Percentiles rank a stretch among this genome's conserved stretches.
Conservation (phyloP, 2,797 vertebrate genomes). For the Mormyrus hasselquistii region DNA sequence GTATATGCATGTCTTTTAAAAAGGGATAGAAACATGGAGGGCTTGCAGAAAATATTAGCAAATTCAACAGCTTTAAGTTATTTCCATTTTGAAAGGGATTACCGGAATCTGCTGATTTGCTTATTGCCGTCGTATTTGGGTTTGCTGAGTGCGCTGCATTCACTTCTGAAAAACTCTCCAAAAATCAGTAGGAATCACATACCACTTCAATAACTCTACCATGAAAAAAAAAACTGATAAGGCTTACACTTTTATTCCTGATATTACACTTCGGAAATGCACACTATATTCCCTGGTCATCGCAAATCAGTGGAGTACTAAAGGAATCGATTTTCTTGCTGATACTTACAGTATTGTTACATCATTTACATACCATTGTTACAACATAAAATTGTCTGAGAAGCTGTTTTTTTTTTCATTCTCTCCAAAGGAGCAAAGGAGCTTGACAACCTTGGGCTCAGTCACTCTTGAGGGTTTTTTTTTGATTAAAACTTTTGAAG, state of each 20-base stretch:
- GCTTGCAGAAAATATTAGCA: constrained; percentile 5
- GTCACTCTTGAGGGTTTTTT: neutral
- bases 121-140: neutral
- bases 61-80: neutral
- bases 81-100: neutral
- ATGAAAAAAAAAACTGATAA: neutral
- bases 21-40: neutral
- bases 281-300: neutral
- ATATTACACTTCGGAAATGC: neutral
- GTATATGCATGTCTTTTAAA: neutral
- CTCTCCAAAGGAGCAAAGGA: neutral
- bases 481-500: constrained; percentile 5
- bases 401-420: neutral
- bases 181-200: neutral
- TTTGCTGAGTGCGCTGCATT: neutral
- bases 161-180: neutral
- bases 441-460: neutral
- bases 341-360: constrained; percentile 7
- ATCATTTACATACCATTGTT: neutral
- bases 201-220: neutral
- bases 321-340: constrained; percentile 1
- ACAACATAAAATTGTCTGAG: neutral
- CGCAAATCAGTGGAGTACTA: neutral
- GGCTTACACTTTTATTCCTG: neutral
- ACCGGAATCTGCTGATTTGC: neutral